Evolutionary conservation across 1,140 invertebrate species (phyloP).

Genomic region (Microplitis demolitor): DNA sequence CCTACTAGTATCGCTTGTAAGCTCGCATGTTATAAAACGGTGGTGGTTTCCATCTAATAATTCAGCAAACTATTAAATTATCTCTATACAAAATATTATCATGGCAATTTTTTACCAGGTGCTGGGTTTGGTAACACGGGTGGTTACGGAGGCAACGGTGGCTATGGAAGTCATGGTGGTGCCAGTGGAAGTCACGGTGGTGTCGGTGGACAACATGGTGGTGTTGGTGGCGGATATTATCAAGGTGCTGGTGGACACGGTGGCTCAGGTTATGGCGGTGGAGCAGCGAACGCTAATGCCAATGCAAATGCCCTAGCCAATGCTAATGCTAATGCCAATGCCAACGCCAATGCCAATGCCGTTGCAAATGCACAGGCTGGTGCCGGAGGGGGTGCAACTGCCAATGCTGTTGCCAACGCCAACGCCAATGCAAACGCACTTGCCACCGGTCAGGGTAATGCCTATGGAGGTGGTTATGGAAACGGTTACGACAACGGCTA

Average conservation of each 20-base stretch:
- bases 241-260: neutral
- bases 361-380: no score
- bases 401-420: neutral
- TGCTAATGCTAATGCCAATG: conserved; percentile 26
- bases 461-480: neutral
- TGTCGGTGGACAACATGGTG: neutral
- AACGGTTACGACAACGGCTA: neutral
- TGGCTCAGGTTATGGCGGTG: neutral
- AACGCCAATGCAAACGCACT: conserved; percentile 5
- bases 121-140: neutral
- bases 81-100: no score
- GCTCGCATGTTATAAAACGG: neutral
- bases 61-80: no score
- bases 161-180: neutral
- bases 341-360: conserved; percentile 17
- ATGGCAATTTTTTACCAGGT: neutral
- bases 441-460: neutral
- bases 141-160: neutral
- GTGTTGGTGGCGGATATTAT: neutral
- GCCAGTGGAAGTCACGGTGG: neutral
- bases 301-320: neutral
- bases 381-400: no score
- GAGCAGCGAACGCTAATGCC: neutral
- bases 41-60: neutral
- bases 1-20: neutral